These are phyloP conservation scores for Perdita meconis DNA, from an alignment of 2,888 invertebrate species.

Conservation along the genomic window DNA sequence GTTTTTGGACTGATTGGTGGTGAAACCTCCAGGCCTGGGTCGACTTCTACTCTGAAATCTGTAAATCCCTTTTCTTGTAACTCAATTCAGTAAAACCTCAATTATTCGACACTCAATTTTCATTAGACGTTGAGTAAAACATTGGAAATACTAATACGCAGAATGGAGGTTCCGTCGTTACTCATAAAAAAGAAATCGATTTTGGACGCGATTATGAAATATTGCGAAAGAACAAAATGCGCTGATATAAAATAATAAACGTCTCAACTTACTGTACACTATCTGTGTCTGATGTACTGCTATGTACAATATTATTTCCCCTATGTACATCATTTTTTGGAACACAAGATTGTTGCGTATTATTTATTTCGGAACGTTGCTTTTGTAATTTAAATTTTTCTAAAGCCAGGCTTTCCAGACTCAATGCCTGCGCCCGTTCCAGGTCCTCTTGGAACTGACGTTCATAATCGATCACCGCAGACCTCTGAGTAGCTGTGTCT, in stretches of 20 bases:
- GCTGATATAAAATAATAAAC: constrained; percentile 61
- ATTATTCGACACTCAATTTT: too few relatives aligned
- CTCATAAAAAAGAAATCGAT: too few relatives aligned
- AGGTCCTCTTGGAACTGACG: constrained; percentile 94
- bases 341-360: constrained; percentile 61
- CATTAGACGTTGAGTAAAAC: too few relatives aligned
- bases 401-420: constrained; percentile 93
- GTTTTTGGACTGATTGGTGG: constrained; percentile 83
- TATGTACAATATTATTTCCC: constrained; percentile 57
- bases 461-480: constrained; percentile 88
- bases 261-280: constrained; percentile 72
- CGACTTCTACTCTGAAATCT: constrained; percentile 85
- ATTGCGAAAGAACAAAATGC: too few relatives aligned
- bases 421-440: constrained; percentile 94
- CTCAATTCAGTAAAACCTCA: too few relatives aligned
- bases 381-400: constrained; percentile 92
- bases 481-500: constrained; percentile 76
- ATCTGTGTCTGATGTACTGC: constrained; percentile 72
- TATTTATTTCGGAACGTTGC: constrained; percentile 80
- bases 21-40: constrained; percentile 86
- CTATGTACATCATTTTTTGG: constrained; percentile 61
- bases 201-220: too few relatives aligned
- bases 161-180: too few relatives aligned
- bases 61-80: constrained; percentile 55
- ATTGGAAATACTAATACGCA: too few relatives aligned